phyloP scores from a whole-genome alignment of 2,888 invertebrate genomes.

The Harpalus rubripes region DNA sequence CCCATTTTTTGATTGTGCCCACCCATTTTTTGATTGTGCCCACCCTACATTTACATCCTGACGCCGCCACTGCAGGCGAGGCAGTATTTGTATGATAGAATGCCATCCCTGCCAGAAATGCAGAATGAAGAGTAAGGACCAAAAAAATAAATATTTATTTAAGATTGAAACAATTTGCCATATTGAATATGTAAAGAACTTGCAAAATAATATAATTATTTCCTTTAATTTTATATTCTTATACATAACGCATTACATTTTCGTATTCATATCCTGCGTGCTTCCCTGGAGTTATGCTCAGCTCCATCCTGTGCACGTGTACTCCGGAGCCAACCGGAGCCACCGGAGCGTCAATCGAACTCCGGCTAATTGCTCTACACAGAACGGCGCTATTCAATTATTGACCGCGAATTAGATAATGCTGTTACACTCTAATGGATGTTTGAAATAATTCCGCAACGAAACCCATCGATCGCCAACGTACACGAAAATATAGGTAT shows the following conservation, averaged over 20 bases:
- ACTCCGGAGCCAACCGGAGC: neutral
- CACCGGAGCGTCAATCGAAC: conserved; percentile 34
- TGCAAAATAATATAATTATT: too few species aligned
- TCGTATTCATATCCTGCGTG: neutral
- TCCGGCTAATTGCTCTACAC: conserved; percentile 54
- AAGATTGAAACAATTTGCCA: too few species aligned
- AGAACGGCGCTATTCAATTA: conserved; percentile 62
- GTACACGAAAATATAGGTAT: neutral
- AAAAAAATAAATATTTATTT: too few species aligned
- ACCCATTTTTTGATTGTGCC: too few species aligned
- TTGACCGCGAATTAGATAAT: conserved; percentile 67
- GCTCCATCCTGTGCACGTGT: neutral
- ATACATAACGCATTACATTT: neutral
- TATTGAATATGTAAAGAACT: too few species aligned
- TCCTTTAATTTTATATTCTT: too few species aligned
- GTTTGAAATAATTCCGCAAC: conserved; percentile 57
- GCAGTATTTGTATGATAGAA: too few species aligned
- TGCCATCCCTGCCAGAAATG: too few species aligned
- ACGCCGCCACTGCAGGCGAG: too few species aligned
- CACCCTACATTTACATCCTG: too few species aligned
- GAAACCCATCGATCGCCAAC: neutral
- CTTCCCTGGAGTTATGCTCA: neutral
- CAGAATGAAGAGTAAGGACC: too few species aligned
- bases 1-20: too few species aligned
- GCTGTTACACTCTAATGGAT: conserved; percentile 62